A percentile compares a stretch with the other conserved stretches of the same genome.
These are phyloP conservation scores for human (Homo sapiens) DNA, from an alignment of 2,113 vertebrate genomes.

Conservation along the genomic window DNA sequence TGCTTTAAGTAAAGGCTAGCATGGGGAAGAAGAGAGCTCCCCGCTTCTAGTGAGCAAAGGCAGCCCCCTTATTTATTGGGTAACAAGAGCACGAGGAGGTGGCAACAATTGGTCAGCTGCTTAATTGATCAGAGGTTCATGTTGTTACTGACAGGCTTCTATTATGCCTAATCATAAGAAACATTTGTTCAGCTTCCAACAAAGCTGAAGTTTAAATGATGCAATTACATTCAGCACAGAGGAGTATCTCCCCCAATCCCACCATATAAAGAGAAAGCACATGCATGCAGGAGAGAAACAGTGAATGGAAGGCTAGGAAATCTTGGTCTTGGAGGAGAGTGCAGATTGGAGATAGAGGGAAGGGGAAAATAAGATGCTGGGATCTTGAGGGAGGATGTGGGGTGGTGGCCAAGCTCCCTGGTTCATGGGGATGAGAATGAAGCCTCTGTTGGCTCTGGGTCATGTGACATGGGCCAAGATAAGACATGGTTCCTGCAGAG, in stretches of 20 bases:
- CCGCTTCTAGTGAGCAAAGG: too few species aligned
- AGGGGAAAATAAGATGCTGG: neutral
- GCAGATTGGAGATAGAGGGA: neutral
- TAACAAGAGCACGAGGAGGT: too few species aligned
- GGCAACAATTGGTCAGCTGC: too few species aligned
- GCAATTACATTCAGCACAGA: neutral
- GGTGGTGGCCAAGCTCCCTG: neutral
- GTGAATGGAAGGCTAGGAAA: neutral
- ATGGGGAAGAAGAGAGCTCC: too few species aligned
- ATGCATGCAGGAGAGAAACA: fast-evolving
- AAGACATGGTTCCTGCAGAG: neutral
- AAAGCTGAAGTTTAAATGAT: neutral
- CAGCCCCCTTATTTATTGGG: too few species aligned
- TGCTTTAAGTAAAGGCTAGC: too few species aligned
- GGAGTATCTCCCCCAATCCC: fast-evolving
- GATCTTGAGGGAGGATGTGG: neutral
- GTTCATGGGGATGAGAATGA: neutral
- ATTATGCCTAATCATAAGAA: too few species aligned
- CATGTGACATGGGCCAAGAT: neutral
- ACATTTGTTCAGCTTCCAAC: too few species aligned
- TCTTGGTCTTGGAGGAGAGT: neutral
- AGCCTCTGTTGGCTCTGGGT: neutral
- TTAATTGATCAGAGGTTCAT: too few species aligned
- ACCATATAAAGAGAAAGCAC: neutral
- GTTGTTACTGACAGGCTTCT: too few species aligned